A percentile compares a stretch with the other conserved stretches of the same genome.
phyloP scores from a whole-genome alignment of 2,113 vertebrate genomes.

The Motacilla tschutschensis region DNA sequence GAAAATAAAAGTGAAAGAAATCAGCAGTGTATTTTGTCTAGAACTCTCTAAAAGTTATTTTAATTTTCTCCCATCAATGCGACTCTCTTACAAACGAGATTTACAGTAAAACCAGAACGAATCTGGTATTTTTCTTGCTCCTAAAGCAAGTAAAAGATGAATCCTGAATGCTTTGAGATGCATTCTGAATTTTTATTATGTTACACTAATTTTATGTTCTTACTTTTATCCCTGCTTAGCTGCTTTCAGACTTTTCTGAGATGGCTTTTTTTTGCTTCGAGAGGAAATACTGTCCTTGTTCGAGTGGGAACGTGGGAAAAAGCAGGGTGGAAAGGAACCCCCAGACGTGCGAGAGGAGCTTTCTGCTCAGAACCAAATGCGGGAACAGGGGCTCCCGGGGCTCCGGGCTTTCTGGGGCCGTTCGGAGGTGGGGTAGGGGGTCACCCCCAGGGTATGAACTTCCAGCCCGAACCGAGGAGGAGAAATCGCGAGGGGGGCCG shows the following conservation, averaged over 20 bases:
- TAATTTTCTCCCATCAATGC: rapidly evolving
- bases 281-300: neutral
- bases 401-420: neutral
- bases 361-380: rapidly evolving
- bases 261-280: rapidly evolving
- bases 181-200: neutral
- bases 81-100: rapidly evolving
- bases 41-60: neutral
- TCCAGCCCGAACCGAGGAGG: rapidly evolving
- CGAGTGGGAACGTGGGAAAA: rapidly evolving
- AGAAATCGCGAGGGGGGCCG: too few relatives aligned
- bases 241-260: neutral
- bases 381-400: rapidly evolving
- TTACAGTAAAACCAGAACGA: neutral
- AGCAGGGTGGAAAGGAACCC: rapidly evolving
- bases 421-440: neutral
- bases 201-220: neutral
- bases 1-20: conserved; percentile 56
- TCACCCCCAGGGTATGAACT: neutral
- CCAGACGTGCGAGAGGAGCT: neutral
- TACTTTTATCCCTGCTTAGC: neutral
- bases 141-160: neutral
- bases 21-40: neutral
- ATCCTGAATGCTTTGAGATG: too few relatives aligned
- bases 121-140: neutral